Base-by-base conservation (phyloP, 1,140 invertebrate species). In the Acromyrmex heyeri region DNA sequence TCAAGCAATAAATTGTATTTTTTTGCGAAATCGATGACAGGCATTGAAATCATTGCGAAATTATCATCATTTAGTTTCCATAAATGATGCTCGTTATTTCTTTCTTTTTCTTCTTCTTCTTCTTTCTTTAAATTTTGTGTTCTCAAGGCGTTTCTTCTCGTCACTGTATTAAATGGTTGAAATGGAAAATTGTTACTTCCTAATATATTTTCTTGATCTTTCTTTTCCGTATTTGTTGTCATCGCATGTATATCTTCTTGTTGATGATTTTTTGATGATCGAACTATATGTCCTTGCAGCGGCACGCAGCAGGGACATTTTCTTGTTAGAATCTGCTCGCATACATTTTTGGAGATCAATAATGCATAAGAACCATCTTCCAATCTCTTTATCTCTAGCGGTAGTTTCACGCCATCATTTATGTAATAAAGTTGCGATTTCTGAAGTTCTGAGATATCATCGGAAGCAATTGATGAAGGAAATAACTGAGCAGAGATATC, bases 401-500 rank as follows among this genome's bases (percentile, higher is more conserved):
- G 95, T 50, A 95, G 75, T 30, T 86, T 91, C 0, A 94, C 92
- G 1, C 91, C 91, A 83, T 95, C 93, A 12, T 91, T 93, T 10
- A 94, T 59, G 53, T 94, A 95, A 61, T 92, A 92, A 1, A 95
- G 57, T 7, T 93, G 87, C 0, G 91, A 89, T 12, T 91, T 82
- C 16, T 69, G 57, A 7, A 91, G 82, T 55, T 87, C 78, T 3
- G 82, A 64, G 0, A 91, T n/a, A 18, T 92, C 61, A 14, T 91
- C 73, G 69, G 44, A 48, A 70, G 6, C 6, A 16, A 57, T 44
- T 16, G 53, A 55, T 2, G 57, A 72, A n/a, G 85, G 57, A 44
- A 55, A 62, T 62, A 72, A 3, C 3, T 61, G 55, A 30, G 70
- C 2, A 50, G 14, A 8, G 8, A 5, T 53, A 53, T 86, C 44